Conservation (phyloP, 2,797 vertebrate genomes). For the Poeciliopsis presidionis region DNA sequence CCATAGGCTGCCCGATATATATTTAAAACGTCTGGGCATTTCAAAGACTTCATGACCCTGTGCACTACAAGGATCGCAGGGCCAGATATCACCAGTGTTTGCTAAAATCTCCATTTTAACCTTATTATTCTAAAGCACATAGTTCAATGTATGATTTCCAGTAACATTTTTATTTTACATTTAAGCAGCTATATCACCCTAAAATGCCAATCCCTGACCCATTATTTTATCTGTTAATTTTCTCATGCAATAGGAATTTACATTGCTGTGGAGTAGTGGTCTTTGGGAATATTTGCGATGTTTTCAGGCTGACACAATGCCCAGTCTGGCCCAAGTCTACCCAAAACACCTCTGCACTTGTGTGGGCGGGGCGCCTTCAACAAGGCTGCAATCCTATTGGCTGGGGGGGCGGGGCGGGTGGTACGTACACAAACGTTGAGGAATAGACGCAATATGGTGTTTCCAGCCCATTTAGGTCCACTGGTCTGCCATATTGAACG, state of each 20-base stretch:
- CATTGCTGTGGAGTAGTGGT: conserved; percentile 53
- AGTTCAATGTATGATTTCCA: background rate
- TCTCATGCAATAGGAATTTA: background rate
- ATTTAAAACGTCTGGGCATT: background rate
- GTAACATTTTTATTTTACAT: background rate
- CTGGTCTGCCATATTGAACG: background rate
- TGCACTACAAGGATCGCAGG: background rate
- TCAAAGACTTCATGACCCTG: too few species aligned
- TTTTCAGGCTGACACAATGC: conserved; percentile 36
- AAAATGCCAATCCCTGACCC: background rate
- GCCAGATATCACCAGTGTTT: background rate
- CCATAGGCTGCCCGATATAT: background rate
- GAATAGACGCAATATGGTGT: background rate
- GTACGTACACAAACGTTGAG: background rate
- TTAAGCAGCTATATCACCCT: background rate
- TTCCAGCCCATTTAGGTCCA: background rate
- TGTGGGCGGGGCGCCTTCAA: background rate
- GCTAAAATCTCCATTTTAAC: background rate
- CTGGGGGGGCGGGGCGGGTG: background rate
- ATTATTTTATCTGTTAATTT: background rate
- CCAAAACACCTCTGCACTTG: conserved; percentile 44
- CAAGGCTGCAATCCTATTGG: conserved; percentile 52
- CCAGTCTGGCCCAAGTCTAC: conserved; percentile 17
- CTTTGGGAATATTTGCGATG: conserved; percentile 46
- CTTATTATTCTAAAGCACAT: background rate